phyloP scores from a whole-genome alignment of 2,888 invertebrate species.

The Caenorhabditis sinica region DNA sequence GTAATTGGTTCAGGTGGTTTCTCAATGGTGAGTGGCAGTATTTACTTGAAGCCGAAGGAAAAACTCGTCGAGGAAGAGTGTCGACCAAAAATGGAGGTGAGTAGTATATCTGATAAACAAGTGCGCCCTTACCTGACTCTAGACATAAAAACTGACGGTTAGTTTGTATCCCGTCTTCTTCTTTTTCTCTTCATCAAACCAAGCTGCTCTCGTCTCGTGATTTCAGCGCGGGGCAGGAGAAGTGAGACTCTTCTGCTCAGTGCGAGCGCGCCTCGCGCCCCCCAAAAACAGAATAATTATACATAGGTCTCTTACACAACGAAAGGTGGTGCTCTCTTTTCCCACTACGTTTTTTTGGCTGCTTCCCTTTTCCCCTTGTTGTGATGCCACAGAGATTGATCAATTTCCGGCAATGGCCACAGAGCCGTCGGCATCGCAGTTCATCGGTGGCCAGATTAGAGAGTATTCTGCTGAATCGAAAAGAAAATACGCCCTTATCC shows the following conservation, averaged over 20 bases:
- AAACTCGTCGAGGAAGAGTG: not conserved
- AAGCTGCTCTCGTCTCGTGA: constrained; percentile 39
- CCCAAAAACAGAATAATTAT: constrained; percentile 57
- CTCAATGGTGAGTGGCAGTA: constrained; percentile 45
- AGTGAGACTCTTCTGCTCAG: constrained; percentile 23
- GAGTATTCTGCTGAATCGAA: constrained; percentile 32
- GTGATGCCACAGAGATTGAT: constrained; percentile 26
- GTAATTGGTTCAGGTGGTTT: constrained; percentile 31
- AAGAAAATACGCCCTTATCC: constrained; percentile 3
- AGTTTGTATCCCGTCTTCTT: constrained; percentile 34
- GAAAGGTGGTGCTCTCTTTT: constrained; percentile 24
- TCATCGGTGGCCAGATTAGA: constrained; percentile 26
- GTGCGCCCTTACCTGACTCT: not conserved
- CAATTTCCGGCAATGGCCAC: constrained; percentile 36
- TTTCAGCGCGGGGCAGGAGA: constrained; percentile 19
- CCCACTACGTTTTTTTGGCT: not conserved
- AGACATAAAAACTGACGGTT: constrained; percentile 16
- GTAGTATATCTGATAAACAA: not conserved
- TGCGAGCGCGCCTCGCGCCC: constrained; percentile 19
- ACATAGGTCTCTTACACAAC: not conserved
- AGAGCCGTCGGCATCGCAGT: not conserved
- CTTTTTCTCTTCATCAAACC: constrained; percentile 21
- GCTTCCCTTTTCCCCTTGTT: not conserved
- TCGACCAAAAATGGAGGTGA: constrained; percentile 39
- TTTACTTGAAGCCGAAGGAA: constrained; percentile 31